A percentile compares a stretch with the other conserved stretches of the same genome.
These are phyloP conservation scores for Linnaemya vulpina DNA, from an alignment of 2,888 invertebrate genomes.

Conservation along the genomic window DNA sequence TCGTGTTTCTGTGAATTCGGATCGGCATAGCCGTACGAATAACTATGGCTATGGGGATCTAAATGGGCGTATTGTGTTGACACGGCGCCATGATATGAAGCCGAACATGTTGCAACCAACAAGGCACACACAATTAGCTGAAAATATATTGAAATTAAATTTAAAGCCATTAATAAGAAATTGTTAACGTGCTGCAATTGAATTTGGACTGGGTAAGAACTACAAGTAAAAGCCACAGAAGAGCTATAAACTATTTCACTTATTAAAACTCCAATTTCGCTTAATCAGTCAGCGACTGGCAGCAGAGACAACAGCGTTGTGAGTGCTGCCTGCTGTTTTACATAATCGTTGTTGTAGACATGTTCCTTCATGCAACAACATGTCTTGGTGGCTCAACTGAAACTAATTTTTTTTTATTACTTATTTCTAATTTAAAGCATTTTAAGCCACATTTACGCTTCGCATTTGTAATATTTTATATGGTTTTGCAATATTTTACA, in stretches of 20 bases:
- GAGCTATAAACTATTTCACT: background rate
- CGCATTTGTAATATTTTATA: conserved; percentile 6
- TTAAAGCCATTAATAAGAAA: background rate
- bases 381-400: conserved; percentile 22
- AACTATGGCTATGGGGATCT: conserved; percentile 85
- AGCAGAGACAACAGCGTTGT: conserved; percentile 7
- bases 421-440: conserved; percentile 21
- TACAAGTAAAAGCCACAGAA: background rate
- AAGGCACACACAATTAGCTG: conserved; percentile 81
- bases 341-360: conserved; percentile 37
- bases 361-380: conserved; percentile 38
- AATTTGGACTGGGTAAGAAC: background rate
- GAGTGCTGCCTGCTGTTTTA: conserved; percentile 33
- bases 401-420: too few species aligned
- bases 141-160: conserved; percentile 37
- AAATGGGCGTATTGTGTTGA: conserved; percentile 85
- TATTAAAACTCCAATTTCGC: conserved; percentile 17
- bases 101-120: conserved; percentile 81
- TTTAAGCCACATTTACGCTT: background rate
- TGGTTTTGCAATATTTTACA: conserved; percentile 36
- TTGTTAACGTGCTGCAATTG: background rate
- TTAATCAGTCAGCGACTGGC: conserved; percentile 2
- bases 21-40: conserved; percentile 86
- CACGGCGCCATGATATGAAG: conserved; percentile 81
- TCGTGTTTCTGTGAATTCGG: conserved; percentile 87